phyloP scores from a whole-genome alignment of 1,140 invertebrate genomes.

The Idris sp. region DNA sequence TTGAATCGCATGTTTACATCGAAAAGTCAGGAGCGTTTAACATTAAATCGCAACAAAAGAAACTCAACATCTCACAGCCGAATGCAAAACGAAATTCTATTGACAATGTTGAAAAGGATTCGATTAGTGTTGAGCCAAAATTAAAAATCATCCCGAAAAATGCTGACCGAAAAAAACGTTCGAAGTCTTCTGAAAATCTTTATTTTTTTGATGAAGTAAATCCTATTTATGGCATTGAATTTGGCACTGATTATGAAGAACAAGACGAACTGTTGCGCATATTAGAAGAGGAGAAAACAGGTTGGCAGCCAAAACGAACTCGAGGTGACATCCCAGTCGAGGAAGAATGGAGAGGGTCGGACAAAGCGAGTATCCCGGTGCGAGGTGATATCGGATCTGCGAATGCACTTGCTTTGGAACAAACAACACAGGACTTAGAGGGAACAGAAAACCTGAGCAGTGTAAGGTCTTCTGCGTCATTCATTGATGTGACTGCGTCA shows the following conservation, averaged over 20 bases:
- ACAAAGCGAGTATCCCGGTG: constrained; percentile 55
- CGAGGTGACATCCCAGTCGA: constrained; percentile 71
- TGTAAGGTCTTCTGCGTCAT: constrained; percentile 32
- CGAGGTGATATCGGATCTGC: constrained; percentile 70
- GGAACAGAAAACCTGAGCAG: constrained; percentile 14
- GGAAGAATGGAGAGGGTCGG: constrained; percentile 50
- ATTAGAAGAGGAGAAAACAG: constrained; percentile 49
- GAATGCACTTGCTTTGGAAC: constrained; percentile 16
- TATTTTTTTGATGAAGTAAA: constrained; percentile 20
- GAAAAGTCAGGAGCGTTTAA: constrained; percentile 46
- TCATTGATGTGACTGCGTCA: constrained; percentile 45
- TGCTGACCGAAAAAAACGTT: constrained; percentile 28
- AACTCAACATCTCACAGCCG: constrained; percentile 1
- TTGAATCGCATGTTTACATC: constrained; percentile 62
- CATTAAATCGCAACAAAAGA: constrained; percentile 9
- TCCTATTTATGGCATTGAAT: constrained; percentile 30
- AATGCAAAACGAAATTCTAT: background rate
- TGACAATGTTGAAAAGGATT: background rate
- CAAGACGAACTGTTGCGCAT: constrained; percentile 69
- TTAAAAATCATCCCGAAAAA: constrained; percentile 72
- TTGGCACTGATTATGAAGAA: constrained; percentile 63
- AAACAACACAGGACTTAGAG: background rate
- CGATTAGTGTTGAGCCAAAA: constrained; percentile 64
- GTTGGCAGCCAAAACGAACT: constrained; percentile 25
- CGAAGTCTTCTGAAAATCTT: constrained; percentile 18